Percentiles rank a stretch among this genome's conserved stretches.
Conservation (phyloP, 2,797 vertebrate genomes). For the Diplodus sargus region DNA sequence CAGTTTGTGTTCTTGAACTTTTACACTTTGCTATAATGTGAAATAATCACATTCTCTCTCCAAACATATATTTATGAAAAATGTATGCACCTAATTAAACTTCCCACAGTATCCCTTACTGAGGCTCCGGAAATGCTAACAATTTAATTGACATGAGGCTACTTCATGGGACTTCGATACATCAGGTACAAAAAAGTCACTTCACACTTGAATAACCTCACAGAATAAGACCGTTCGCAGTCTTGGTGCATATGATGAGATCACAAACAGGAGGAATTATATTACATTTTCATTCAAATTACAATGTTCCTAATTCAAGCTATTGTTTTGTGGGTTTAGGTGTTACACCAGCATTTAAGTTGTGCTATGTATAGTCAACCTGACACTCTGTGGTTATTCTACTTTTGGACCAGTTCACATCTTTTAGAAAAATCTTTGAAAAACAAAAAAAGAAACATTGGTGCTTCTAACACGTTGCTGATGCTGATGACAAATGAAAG, state of each 20-base stretch:
- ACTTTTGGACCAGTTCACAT: constrained; percentile 1
- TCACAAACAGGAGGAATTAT: background rate
- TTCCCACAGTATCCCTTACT: background rate
- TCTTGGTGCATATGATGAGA: background rate
- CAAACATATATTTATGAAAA: background rate
- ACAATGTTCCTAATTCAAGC: constrained; percentile 8
- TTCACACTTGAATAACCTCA: constrained; percentile 1
- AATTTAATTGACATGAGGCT: constrained; percentile 7
- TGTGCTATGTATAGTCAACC: constrained; percentile 39
- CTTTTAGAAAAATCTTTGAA: background rate
- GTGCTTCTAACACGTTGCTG: constrained; percentile 18
- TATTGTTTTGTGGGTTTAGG: constrained; percentile 10
- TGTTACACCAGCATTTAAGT: background rate
- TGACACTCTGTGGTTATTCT: background rate
- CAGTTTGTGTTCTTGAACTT: background rate
- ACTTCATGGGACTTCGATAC: background rate
- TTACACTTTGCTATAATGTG: background rate
- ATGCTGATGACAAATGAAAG: constrained; percentile 28
- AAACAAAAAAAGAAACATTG: background rate
- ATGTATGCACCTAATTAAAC: background rate
- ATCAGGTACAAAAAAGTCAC: constrained; percentile 8
- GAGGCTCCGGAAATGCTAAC: background rate
- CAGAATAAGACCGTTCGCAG: background rate
- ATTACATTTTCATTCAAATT: background rate
- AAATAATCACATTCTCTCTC: background rate